phyloP scores from a whole-genome alignment of 2,888 invertebrate genomes.

The Apocheima hispidaria region DNA sequence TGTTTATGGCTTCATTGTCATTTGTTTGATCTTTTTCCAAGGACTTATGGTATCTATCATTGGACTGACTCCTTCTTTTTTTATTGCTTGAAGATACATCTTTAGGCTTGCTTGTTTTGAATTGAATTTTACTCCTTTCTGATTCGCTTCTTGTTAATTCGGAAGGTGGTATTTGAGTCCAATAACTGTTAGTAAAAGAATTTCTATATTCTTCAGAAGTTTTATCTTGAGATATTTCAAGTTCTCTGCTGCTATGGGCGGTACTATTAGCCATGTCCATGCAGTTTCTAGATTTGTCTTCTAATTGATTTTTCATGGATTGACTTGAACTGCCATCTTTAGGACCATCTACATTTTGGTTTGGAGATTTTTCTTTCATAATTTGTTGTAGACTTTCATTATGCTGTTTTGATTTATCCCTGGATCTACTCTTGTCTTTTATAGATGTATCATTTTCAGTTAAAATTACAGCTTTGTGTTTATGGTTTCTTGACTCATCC shows the following conservation, averaged over 20 bases:
- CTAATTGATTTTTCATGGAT: conserved; percentile 16
- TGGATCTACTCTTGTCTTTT: conserved; percentile 5
- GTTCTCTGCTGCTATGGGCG: conserved; percentile 17
- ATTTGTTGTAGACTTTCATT: conserved; percentile 31
- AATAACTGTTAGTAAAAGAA: conserved; percentile 29
- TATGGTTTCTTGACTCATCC: not conserved
- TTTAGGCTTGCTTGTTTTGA: conserved; percentile 1
- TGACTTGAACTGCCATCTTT: not conserved
- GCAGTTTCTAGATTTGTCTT: conserved; percentile 36
- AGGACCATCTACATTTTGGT: not conserved
- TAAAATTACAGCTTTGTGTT: not conserved
- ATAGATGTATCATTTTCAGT: conserved; percentile 8
- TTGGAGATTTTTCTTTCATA: conserved; percentile 12
- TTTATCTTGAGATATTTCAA: conserved; percentile 17
- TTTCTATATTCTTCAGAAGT: conserved; percentile 32
- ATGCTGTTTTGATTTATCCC: conserved; percentile 5
- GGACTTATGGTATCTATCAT: conserved; percentile 19
- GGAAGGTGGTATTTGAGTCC: conserved; percentile 17
- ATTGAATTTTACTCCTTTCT: conserved; percentile 14
- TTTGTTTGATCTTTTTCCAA: conserved; percentile 35
- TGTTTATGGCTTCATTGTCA: conserved; percentile 22
- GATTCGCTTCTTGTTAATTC: conserved; percentile 3
- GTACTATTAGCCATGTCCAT: conserved; percentile 32
- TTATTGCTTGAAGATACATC: not conserved
- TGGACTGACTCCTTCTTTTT: conserved; percentile 16